Evolutionary conservation across 2,113 vertebrate species (phyloP).

Genomic region (Plecotus auritus): DNA sequence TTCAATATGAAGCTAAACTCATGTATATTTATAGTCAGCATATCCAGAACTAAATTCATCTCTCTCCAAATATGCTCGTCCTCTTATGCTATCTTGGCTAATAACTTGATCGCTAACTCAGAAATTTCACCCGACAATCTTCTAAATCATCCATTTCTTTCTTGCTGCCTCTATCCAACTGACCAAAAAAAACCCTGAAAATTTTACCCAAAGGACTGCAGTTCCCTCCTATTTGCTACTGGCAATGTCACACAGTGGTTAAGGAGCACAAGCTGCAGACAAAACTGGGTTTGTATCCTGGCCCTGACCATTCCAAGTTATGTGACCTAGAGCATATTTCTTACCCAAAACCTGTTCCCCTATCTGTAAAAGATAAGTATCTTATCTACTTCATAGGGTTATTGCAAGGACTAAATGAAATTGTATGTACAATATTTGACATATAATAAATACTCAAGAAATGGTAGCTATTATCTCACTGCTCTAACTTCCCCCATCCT

Average conservation of each 20-base stretch:
- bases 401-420: background rate
- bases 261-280: background rate
- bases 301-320: background rate
- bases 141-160: background rate
- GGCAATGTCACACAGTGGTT: background rate
- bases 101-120: background rate
- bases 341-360: background rate
- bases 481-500: background rate
- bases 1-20: background rate
- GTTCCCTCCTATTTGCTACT: background rate
- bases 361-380: background rate
- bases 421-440: background rate
- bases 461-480: background rate
- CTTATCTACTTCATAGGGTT: background rate
- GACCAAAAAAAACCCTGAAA: background rate
- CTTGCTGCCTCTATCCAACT: background rate
- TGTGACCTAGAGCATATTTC: background rate
- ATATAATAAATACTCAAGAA: constrained; percentile 1
- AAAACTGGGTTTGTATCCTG: background rate
- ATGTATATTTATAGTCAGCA: background rate
- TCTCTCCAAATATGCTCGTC: background rate
- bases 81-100: constrained; percentile 8
- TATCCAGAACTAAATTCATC: background rate
- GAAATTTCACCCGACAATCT: background rate
- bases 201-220: background rate